These are phyloP conservation scores for Sprattus sprattus DNA, from an alignment of 2,113 vertebrate species.

Conservation along the genomic window DNA sequence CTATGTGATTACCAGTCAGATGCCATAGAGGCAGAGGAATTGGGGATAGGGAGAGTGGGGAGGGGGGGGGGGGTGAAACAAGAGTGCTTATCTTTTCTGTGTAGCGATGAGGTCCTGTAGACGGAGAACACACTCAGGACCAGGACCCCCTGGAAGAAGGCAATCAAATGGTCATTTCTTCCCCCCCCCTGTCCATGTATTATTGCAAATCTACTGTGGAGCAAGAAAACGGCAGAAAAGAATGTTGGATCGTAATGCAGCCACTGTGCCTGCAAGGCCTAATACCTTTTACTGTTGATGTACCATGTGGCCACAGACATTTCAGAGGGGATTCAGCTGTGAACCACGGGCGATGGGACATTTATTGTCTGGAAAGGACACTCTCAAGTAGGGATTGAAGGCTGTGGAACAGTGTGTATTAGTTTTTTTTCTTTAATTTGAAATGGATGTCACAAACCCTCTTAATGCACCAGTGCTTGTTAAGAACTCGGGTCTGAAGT, in stretches of 20 bases:
- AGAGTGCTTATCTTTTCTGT: background rate
- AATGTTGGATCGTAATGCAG: background rate
- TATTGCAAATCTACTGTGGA: background rate
- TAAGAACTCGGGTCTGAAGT: background rate
- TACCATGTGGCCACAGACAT: background rate
- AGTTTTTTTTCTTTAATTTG: background rate
- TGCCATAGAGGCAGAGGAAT: background rate
- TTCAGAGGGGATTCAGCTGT: background rate
- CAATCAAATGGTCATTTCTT: background rate
- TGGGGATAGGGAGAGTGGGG: too few species aligned
- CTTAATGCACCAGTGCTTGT: background rate
- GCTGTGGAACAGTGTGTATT: background rate
- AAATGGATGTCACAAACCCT: background rate
- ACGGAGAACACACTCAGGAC: background rate
- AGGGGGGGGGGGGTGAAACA: too few species aligned
- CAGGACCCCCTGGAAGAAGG: background rate
- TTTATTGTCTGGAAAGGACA: background rate
- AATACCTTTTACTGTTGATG: background rate
- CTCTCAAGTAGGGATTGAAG: background rate
- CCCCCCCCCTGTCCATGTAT: background rate
- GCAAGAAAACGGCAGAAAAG: background rate
- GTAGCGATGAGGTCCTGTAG: background rate
- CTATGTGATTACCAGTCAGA: background rate
- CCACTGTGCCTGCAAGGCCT: background rate
- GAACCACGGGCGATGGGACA: background rate